These are phyloP conservation scores for Brachystomella parvula DNA, from an alignment of 1,140 invertebrate species.

Conservation along the genomic window DNA sequence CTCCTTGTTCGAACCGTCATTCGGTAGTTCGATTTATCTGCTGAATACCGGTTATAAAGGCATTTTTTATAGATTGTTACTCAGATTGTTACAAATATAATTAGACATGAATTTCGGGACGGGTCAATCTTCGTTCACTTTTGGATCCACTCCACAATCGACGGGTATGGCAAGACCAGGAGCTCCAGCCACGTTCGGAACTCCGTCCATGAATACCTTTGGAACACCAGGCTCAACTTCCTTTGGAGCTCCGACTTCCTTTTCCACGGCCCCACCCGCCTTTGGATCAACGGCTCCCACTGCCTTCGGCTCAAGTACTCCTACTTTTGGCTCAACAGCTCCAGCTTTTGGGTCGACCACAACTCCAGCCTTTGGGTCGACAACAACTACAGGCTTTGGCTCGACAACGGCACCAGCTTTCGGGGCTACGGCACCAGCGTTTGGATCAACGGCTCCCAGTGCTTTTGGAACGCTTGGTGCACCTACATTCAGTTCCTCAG, in stretches of 20 bases:
- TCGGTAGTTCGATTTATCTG: no score
- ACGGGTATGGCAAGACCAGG: background rate
- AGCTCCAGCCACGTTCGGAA: background rate
- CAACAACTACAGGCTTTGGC: constrained; percentile 18
- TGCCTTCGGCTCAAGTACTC: constrained; percentile 4
- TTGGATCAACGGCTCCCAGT: constrained; percentile 21
- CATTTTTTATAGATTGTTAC: no score
- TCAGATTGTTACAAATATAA: background rate
- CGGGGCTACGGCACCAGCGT: constrained; percentile 19
- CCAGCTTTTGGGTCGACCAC: constrained; percentile 4
- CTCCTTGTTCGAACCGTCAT: no score
- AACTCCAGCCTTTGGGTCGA: background rate
- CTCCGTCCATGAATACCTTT: background rate
- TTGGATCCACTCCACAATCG: background rate
- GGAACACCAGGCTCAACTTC: background rate
- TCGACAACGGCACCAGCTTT: constrained; percentile 9
- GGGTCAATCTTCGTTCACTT: background rate
- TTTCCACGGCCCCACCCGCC: background rate
- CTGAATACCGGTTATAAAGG: no score
- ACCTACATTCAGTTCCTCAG: background rate
- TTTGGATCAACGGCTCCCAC: constrained; percentile 19
- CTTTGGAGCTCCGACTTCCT: background rate
- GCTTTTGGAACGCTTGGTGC: background rate
- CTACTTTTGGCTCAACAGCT: background rate
- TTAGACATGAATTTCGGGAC: background rate